Evolutionary conservation across 2,797 vertebrate genomes (phyloP), one percentile per base, ranked within the genome.

Genomic region (Tolypeutes matacus): DNA sequence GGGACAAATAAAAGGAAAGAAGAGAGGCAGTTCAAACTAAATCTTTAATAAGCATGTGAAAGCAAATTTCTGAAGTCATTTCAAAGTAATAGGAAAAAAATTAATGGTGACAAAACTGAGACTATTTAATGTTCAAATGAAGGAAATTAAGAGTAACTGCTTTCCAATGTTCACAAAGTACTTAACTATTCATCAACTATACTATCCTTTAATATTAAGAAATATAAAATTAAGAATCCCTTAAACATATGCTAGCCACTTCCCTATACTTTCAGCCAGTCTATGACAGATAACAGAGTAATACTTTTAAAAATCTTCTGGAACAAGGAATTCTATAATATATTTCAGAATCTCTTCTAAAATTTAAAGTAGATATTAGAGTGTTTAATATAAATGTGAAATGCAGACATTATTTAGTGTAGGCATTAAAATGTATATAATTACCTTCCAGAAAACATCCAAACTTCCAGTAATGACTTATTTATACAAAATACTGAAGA

Each of bases 281-380:
- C 77, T 64, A 25, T 80, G 65, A 36, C 49, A 95, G 27, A 51
- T n/a, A 67, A 75, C 34, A 75, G 25, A 92, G 29, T 36, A 56
- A 94, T 49, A 89, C 17, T 86, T 90, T 86, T 3, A n/a, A 80
- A 94, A 94, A 75, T 89, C 25, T 94, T 86, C 81, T 85, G 34
- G 29, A 3, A 80, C 27, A 91, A 92, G n/a, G 21, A 76, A 89
- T 58, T 95, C 27, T 86, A 17, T n/a, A 96, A 21, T 51, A 58
- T 72, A 89, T 86, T 91, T 93, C 70, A 80, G 77, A 91, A 81
- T 62, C 1, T 60, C 9, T 92, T 94, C 60, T 75, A 94, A 93
- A 93, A 78, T 80, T 65, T 77, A 91, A 58, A 90, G 72, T 60
- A 31, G 3, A 64, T 29, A 78, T 21, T 69, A 7, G 67, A 31